Evolutionary conservation across 2,797 vertebrate species (phyloP), one percentile per base, ranked within the genome.

Genomic region (Loris lydekkerianus): DNA sequence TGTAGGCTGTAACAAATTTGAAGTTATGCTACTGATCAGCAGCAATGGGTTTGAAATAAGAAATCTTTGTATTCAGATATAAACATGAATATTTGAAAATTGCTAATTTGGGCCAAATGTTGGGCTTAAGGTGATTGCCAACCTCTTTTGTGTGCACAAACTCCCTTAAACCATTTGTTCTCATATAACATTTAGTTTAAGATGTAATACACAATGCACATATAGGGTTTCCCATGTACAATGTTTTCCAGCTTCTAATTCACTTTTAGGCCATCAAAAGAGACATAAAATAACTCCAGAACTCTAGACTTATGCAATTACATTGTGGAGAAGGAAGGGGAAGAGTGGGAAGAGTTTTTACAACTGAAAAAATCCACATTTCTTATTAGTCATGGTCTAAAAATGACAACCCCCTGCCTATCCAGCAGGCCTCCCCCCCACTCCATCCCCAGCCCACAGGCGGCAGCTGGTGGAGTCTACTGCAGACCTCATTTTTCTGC

Each of bases 311-410:
- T 97, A 77, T 69, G 91, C 96, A 97, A 70, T 97, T 97, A 97
- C 91, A 95, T 97, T 95, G 82, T 63, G 78, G 89, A 96, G 70
- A 91, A 81, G 93, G 97, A 96, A 94, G 95, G 60, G 91, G 88
- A 96, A 96, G 93, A 97, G 92, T 67, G 31, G 96, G 96, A 97
- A 97, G 97, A 97, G 97, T 89, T 98, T 97, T 97, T 96, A 97
- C 92, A 98, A 96, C 73, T 88, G 96, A 97, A 89, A 96, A 98
- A 97, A 96, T 88, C 97, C 97, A 97, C 96, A 96, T 98, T 97
- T 96, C 95, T 95, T 94, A 94, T 97, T 97, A 96, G 97, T 96
- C 96, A 97, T 92, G 96, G 91, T 97, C 95, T 97, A 97, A 97
- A 98, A 97, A 96, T 97, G 97, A 97, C 97, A 97, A 91, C 61